These are phyloP conservation scores for Pollachius pollachius DNA, from an alignment of 2,113 vertebrate species.

Conservation along the genomic window DNA sequence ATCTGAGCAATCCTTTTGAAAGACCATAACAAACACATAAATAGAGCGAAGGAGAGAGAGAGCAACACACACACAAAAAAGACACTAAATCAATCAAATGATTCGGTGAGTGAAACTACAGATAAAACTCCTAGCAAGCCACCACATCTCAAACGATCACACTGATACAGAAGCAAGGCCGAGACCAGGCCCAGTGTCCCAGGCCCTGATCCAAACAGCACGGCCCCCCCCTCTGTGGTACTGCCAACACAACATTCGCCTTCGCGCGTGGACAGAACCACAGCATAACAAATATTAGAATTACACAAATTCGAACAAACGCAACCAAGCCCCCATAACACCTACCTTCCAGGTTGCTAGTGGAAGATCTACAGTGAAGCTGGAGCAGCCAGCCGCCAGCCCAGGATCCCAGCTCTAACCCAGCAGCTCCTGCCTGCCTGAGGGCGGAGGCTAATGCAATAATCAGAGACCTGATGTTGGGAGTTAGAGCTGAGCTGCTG, in stretches of 20 bases:
- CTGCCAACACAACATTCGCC: neutral
- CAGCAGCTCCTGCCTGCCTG: conserved; percentile 9
- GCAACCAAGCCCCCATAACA: neutral
- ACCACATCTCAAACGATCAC: neutral
- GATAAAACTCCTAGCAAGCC: conserved; percentile 21
- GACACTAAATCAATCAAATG: conserved; percentile 45
- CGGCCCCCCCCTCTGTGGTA: conserved; percentile 1
- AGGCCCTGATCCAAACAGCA: conserved; percentile 2
- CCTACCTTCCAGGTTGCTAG: neutral
- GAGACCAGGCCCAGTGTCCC: neutral
- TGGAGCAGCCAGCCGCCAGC: neutral
- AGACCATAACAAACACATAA: neutral
- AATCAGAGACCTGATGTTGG: conserved; percentile 54
- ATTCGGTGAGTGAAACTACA: conserved; percentile 22
- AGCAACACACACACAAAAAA: conserved; percentile 5
- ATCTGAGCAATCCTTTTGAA: conserved; percentile 47
- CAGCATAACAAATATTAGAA: conserved; percentile 1
- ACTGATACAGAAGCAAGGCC: neutral
- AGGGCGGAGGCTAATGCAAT: conserved; percentile 26
- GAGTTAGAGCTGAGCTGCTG: conserved; percentile 44
- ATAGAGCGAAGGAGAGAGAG: neutral
- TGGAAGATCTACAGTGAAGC: neutral
- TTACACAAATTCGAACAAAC: neutral
- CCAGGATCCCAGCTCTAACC: neutral
- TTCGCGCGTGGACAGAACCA: neutral